Conservation (phyloP, 2,113 vertebrate genomes). For the Ictalurus punctatus region DNA sequence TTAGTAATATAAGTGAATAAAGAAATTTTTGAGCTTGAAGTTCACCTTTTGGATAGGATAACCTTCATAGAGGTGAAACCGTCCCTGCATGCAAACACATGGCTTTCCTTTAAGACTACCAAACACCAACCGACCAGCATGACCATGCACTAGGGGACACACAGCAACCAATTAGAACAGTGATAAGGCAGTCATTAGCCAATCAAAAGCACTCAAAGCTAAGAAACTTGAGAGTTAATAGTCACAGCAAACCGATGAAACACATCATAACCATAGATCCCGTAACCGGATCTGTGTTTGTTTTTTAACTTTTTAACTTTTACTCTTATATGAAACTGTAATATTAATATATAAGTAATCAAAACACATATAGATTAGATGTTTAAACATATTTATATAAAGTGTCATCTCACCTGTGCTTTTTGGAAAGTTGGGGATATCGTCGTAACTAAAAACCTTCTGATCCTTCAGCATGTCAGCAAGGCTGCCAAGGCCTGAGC, state of each 20-base stretch:
- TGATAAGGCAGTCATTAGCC: neutral
- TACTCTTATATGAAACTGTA: neutral
- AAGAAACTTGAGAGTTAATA: neutral
- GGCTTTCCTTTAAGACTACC: slow-evolving; percentile 79
- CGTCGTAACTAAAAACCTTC: slow-evolving; percentile 74
- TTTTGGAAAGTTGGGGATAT: slow-evolving; percentile 85
- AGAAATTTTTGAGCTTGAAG: too few relatives aligned
- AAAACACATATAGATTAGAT: neutral
- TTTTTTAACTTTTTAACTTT: neutral
- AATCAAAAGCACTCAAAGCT: neutral
- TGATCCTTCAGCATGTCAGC: slow-evolving; percentile 75
- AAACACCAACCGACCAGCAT: slow-evolving; percentile 84
- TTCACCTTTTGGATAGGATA: slow-evolving; percentile 80
- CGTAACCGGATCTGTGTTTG: neutral
- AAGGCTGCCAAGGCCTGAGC: slow-evolving; percentile 83
- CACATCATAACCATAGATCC: neutral
- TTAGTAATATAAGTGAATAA: neutral
- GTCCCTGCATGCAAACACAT: slow-evolving; percentile 92
- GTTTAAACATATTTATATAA: neutral
- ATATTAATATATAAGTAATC: neutral
- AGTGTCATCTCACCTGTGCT: slow-evolving; percentile 69
- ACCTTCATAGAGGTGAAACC: slow-evolving; percentile 90
- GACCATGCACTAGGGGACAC: slow-evolving; percentile 79
- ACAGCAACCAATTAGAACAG: slow-evolving; percentile 2
- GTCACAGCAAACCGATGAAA: neutral